Base-by-base conservation (phyloP, 2,888 invertebrate species). In the Yponomeuta cagnagella region DNA sequence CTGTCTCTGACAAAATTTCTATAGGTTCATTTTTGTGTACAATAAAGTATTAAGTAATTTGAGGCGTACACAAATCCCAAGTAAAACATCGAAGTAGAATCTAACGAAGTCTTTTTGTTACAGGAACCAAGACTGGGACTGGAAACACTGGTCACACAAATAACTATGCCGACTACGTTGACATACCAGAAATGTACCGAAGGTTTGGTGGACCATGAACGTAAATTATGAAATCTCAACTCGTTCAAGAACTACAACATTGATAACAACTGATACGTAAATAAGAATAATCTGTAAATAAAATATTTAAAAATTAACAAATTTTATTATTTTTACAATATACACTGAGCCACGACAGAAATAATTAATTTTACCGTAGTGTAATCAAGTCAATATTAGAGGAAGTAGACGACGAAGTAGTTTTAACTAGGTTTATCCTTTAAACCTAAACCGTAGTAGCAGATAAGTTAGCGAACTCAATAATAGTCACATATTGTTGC, bases 151-250 rank as follows among this genome's bases (percentile, higher is more conserved):
- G 70, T 70, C 71, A 73, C 67, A 71, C 10, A 63, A 72, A 71
- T 67, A 69, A 64, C 70, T 63, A 70, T 30, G 10, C 66, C 1
- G 2, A 70, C 33, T 70, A 72, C 43, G 71, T 69, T 9, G 73
- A 68, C 43, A 71, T 74, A 8, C 74, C 74, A 0, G 69, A 66
- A 23, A 72, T 73, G n/a, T 74, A 74, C 72, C 67, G 69, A 63
- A 58, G 74, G 66, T 72, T 74, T 64, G 73, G 73, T 30, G 73
- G 71, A 48, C 48, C 63, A 8, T 8, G 6, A 43, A 8, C 8
- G 8, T 43, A 43, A 43, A 43, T 43, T 8, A 43, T 5, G 6
- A 8, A 43, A 43, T 43, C 43, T 8, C 5, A 43, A 1, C 8
- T 43, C 6, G 1, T 43, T 6, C 8, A 43, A 43, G 43, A 8